phyloP scores from a whole-genome alignment of 2,888 invertebrate genomes.

The Bruchidius siliquastri region DNA sequence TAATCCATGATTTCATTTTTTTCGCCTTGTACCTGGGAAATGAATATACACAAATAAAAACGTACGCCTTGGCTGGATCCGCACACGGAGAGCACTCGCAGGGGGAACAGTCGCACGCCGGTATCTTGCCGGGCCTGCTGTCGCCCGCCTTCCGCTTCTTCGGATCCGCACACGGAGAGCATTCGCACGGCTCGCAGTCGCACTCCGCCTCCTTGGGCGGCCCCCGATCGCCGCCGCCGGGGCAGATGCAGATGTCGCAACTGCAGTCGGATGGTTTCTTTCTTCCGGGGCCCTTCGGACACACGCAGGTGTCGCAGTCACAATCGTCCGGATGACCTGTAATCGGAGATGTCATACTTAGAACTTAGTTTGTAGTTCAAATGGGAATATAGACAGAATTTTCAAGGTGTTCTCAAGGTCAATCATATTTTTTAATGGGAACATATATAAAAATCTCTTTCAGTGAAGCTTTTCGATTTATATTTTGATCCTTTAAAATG shows the following conservation, averaged over 20 bases:
- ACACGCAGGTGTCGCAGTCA: slow-evolving; percentile 5
- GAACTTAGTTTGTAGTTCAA: no score
- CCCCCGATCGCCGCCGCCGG: slow-evolving; percentile 1
- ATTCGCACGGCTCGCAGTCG: slow-evolving; percentile 14
- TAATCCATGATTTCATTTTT: no score
- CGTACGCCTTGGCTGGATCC: slow-evolving; percentile 7
- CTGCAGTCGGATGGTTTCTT: slow-evolving; percentile 1
- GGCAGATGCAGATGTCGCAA: slow-evolving; percentile 4
- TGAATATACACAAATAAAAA: background rate
- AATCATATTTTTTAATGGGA: no score
- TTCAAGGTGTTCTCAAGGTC: no score
- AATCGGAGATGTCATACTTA: background rate
- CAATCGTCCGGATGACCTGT: slow-evolving; percentile 1
- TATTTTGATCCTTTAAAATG: no score
- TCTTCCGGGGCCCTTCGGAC: slow-evolving; percentile 1
- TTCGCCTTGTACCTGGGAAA: no score
- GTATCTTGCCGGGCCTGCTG: background rate
- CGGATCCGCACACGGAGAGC: slow-evolving; percentile 14
- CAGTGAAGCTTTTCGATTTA: no score
- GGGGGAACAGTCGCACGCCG: slow-evolving; percentile 5
- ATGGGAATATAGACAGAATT: no score
- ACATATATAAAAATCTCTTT: no score
- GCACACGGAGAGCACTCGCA: slow-evolving; percentile 14
- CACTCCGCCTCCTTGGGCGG: slow-evolving; percentile 7
- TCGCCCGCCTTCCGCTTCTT: slow-evolving; percentile 2